Conservation (phyloP, 2,113 vertebrate species). For the Odocoileus virginianus region DNA sequence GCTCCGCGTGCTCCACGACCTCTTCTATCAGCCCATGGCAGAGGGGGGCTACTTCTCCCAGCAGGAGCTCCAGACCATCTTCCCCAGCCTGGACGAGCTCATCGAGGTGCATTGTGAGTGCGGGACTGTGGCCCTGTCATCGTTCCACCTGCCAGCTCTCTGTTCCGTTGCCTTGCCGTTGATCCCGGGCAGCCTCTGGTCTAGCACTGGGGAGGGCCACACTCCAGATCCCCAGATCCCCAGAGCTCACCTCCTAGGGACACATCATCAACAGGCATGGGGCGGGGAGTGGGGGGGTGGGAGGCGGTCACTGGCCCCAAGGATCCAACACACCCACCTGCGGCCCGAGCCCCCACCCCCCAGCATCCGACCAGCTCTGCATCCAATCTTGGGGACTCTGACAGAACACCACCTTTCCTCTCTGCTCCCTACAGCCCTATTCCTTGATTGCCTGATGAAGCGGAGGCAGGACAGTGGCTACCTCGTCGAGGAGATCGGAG, state of each 20-base stretch:
- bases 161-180: neutral
- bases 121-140: rapidly evolving
- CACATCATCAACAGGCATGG: neutral
- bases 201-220: neutral
- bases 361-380: neutral
- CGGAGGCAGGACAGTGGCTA: conserved; percentile 84
- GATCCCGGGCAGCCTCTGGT: neutral
- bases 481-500: conserved; percentile 86
- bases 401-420: neutral
- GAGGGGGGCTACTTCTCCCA: conserved; percentile 76
- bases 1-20: conserved; percentile 88
- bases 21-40: conserved; percentile 89
- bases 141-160: rapidly evolving
- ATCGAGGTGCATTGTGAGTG: conserved; percentile 90
- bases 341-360: neutral
- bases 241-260: neutral
- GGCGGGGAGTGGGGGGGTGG: neutral
- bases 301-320: neutral
- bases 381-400: rapidly evolving
- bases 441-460: conserved; percentile 89
- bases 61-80: conserved; percentile 84
- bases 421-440: conserved; percentile 79
- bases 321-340: neutral
- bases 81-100: conserved; percentile 91
- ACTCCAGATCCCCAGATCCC: neutral